Evolutionary conservation across 2,113 vertebrate genomes (phyloP).

Genomic region (Archocentrus centrarchus): DNA sequence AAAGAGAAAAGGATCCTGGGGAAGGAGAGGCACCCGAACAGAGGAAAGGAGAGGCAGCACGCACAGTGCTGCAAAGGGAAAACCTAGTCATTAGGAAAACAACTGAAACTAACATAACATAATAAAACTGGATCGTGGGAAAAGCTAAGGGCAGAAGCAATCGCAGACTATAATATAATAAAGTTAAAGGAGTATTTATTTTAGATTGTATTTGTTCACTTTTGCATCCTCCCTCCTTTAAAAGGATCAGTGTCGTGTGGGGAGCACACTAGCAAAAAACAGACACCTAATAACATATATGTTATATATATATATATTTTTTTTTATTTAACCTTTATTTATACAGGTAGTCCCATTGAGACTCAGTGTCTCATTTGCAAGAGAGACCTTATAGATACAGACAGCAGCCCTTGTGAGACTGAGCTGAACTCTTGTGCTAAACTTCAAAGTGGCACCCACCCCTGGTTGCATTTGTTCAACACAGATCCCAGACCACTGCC

Average conservation of each 20-base stretch:
- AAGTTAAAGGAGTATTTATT: not conserved
- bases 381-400: not conserved
- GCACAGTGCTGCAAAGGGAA: not conserved
- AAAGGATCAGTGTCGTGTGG: not conserved
- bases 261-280: too few relatives aligned
- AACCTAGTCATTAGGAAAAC: not conserved
- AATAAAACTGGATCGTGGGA: not conserved
- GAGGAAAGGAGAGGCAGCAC: not conserved
- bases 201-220: not conserved
- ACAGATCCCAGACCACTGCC: not conserved
- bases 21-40: not conserved
- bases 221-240: not conserved
- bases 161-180: not conserved
- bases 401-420: not conserved
- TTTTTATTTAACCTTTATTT: too few relatives aligned
- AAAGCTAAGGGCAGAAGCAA: not conserved
- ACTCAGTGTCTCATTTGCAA: too few relatives aligned
- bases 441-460: not conserved
- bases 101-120: not conserved
- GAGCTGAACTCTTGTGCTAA: not conserved
- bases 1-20: conserved; percentile 5
- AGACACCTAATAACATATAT: not conserved
- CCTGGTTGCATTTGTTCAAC: not conserved
- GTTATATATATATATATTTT: too few relatives aligned
- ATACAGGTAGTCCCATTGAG: too few relatives aligned